Evolutionary conservation across 2,888 invertebrate species (phyloP).

Genomic region (Sussaba pulchella): DNA sequence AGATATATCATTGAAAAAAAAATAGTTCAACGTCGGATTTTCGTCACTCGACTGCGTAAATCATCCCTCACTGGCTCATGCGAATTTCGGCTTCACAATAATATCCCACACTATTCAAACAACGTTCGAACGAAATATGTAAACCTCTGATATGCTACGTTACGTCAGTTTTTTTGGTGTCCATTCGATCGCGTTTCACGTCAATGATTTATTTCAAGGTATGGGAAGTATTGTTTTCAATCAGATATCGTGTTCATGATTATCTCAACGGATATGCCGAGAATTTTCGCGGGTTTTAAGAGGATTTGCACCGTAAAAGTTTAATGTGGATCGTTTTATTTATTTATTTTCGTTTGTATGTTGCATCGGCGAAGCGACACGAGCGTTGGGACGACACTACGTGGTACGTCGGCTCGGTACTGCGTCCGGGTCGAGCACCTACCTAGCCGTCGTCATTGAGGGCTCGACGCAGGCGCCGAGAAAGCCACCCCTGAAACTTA

Average conservation of each 20-base stretch:
- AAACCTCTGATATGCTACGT: constrained; percentile 41
- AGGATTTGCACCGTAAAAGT: constrained; percentile 3
- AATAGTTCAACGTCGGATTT: neutral
- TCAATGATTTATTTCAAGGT: constrained; percentile 2
- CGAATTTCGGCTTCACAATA: neutral
- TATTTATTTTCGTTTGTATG: constrained; percentile 8
- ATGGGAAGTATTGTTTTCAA: neutral
- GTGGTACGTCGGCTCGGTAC: constrained; percentile 72
- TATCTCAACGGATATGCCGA: neutral
- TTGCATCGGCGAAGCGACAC: constrained; percentile 36
- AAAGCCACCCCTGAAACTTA: constrained; percentile 71
- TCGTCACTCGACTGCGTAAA: neutral
- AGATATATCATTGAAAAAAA: neutral
- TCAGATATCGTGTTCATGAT: no score
- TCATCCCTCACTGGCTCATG: neutral
- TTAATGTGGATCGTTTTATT: neutral
- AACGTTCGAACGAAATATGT: constrained; percentile 20
- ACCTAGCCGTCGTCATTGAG: constrained; percentile 79
- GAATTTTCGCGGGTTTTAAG: neutral
- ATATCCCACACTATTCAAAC: neutral
- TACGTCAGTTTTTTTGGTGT: constrained; percentile 30
- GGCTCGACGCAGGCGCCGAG: constrained; percentile 82
- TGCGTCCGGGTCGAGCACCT: constrained; percentile 82
- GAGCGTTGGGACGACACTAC: constrained; percentile 57
- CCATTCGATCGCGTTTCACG: neutral